A percentile compares a stretch with the other conserved stretches of the same genome.
Conservation (phyloP, 2,797 vertebrate species). For the Sebastes jordani region DNA sequence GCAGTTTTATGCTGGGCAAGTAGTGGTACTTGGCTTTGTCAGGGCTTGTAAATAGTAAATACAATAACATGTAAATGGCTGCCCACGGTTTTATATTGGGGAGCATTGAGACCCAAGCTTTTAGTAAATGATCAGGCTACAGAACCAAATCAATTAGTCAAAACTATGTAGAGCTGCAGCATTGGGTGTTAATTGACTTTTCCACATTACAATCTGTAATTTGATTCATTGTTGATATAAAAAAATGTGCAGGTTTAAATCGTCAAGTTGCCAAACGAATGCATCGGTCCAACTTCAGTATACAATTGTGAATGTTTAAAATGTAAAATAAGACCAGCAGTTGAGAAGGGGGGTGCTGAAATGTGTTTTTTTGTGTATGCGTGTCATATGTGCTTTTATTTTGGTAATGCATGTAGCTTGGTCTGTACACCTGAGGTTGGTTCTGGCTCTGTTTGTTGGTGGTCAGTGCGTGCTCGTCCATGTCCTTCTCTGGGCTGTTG, state of each 20-base stretch:
- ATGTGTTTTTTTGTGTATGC: constrained; percentile 20
- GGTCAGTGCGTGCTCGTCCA: background rate
- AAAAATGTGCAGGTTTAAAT: constrained; percentile 20
- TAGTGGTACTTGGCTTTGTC: background rate
- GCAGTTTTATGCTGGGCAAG: background rate
- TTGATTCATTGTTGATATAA: background rate
- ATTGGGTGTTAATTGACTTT: background rate
- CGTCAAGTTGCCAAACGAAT: constrained; percentile 23
- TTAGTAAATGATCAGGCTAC: background rate
- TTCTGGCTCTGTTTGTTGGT: constrained; percentile 12
- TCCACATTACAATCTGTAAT: background rate
- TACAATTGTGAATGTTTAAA: constrained; percentile 10
- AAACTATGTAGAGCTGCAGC: background rate
- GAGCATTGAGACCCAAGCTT: background rate
- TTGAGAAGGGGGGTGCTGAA: background rate
- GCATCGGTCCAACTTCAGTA: constrained; percentile 29
- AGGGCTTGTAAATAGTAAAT: background rate
- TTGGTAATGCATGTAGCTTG: constrained; percentile 46
- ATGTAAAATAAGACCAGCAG: background rate
- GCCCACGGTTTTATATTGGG: background rate
- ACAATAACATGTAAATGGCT: background rate
- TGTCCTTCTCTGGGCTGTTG: constrained; percentile 8
- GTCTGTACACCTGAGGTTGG: constrained; percentile 19
- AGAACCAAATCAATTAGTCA: background rate
- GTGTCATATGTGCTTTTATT: constrained; percentile 14